Evolutionary conservation across 1,140 invertebrate species (phyloP).

Genomic region (Halesus radiatus): DNA sequence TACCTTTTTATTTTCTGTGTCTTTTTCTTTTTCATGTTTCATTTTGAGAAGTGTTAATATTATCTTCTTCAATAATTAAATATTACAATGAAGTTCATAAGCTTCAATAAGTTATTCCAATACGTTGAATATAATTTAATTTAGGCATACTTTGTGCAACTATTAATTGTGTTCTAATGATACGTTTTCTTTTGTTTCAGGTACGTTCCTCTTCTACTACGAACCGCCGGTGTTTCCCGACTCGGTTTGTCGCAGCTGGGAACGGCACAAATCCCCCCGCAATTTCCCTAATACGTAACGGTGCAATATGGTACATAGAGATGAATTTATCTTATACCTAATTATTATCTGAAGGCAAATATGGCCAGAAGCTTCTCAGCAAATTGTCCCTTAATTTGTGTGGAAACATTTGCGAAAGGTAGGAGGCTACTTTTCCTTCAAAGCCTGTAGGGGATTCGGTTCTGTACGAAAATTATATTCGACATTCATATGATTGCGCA

Average conservation of each 20-base stretch:
- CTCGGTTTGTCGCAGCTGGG: no score
- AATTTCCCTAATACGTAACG: not conserved
- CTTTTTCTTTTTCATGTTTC: no score
- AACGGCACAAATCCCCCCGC: no score
- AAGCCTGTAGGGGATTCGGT: constrained; percentile 4
- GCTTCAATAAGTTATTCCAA: no score
- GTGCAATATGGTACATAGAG: not conserved
- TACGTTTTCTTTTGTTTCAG: constrained; percentile 4
- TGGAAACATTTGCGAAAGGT: constrained; percentile 13
- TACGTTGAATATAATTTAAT: no score
- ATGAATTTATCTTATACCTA: not conserved
- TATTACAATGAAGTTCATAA: no score
- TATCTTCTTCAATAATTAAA: no score
- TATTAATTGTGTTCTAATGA: no score
- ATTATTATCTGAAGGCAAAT: not conserved
- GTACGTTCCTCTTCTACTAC: not conserved
- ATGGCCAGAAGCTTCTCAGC: not conserved
- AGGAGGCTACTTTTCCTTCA: not conserved
- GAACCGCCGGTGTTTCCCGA: no score
- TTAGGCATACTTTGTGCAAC: no score
- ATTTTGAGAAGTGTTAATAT: no score
- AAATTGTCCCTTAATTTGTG: not conserved
- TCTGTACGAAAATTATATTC: constrained; percentile 11
- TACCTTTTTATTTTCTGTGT: no score
- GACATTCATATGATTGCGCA: not conserved